phyloP scores from a whole-genome alignment of 2,888 invertebrate genomes.

The Drosophila multiciliata region DNA sequence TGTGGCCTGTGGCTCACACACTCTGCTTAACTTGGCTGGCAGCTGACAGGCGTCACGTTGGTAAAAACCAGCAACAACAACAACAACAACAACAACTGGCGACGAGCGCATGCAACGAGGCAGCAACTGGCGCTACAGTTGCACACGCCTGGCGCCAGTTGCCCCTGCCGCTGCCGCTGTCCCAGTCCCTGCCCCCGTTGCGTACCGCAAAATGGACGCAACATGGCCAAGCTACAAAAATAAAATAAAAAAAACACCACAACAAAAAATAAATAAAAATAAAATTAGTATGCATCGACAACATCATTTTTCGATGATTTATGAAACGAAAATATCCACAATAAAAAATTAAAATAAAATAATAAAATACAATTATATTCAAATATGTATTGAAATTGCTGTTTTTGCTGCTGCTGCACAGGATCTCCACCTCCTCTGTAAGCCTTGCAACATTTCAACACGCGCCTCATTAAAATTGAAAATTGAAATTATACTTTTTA shows the following conservation, averaged over 20 bases:
- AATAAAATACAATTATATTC: slow-evolving; percentile 10
- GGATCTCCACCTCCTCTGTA: slow-evolving; percentile 32
- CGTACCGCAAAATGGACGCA: slow-evolving; percentile 72
- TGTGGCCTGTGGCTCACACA: slow-evolving; percentile 20
- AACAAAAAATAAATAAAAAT: slow-evolving; percentile 26
- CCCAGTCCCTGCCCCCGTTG: slow-evolving; percentile 21
- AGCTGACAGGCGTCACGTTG: slow-evolving; percentile 81
- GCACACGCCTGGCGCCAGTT: slow-evolving; percentile 65
- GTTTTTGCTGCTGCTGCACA: slow-evolving; percentile 16
- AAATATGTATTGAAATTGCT: slow-evolving; percentile 3
- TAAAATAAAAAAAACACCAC: slow-evolving; percentile 52
- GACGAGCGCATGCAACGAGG: slow-evolving; percentile 63
- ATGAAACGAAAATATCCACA: slow-evolving; percentile 63
- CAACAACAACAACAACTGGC: slow-evolving; percentile 23
- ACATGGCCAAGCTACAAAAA: slow-evolving; percentile 68
- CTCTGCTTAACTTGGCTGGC: slow-evolving; percentile 55
- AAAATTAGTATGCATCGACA: slow-evolving; percentile 77
- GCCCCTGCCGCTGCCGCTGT: slow-evolving; percentile 37
- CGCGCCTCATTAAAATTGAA: slow-evolving; percentile 75
- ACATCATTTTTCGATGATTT: slow-evolving; percentile 79
- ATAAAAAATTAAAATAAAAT: slow-evolving; percentile 4
- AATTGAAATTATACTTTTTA: slow-evolving; percentile 76
- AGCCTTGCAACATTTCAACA: slow-evolving; percentile 59
- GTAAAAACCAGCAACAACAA: slow-evolving; percentile 64
- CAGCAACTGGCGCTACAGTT: slow-evolving; percentile 65